Base-by-base conservation (phyloP, 2,888 invertebrate species). In the Athalia cordata region DNA sequence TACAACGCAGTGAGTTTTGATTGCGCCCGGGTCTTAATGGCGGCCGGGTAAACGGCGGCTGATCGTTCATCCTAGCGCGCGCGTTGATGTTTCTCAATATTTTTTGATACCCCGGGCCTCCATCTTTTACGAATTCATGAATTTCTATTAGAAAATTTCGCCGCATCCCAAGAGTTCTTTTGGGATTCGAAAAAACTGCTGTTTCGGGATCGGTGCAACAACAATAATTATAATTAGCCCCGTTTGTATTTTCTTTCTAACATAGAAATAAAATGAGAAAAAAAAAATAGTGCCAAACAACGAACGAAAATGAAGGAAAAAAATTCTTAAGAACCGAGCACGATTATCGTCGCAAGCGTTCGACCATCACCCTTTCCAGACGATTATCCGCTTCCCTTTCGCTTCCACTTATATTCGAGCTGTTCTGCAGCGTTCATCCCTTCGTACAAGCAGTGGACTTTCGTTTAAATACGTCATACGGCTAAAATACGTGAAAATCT, bases 11-110 rank as follows among this genome's bases (percentile, higher is more conserved):
- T 75, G 62, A 82, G 80, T 83, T 88, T 87, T 88, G 87, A 89
- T 87, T 88, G 86, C 87, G 86, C 86, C 86, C 84, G 84, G 85
- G 85, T 86, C 88, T 29, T 89, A 89, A 89, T 89, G 84, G 87
- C 85, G 86, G 29, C 29, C 29, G 29, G 87, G 82, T 87, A 87
- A 89, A 87, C 84, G 85, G 84, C 82, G 61, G 55, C 66, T 64
- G 64, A 75, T 64, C 75, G 72, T 72, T 72, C 57, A 72, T 72
- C 59, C 72, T 68, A 2, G 11, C 52, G 55, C 55, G 55, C 55
- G 9, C 72, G 47, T 57, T 72, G 57, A 57, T 72, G 59, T 72
- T 72, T 57, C 72, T 72, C 52, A 59, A 72, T 72, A 47, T 59
- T 72, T 45, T 8, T 55, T 52, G 68, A 50, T 52, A 55, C 72